These are phyloP conservation scores for Pteromalus puparum DNA, from an alignment of 1,140 invertebrate species.

Conservation along the genomic window DNA sequence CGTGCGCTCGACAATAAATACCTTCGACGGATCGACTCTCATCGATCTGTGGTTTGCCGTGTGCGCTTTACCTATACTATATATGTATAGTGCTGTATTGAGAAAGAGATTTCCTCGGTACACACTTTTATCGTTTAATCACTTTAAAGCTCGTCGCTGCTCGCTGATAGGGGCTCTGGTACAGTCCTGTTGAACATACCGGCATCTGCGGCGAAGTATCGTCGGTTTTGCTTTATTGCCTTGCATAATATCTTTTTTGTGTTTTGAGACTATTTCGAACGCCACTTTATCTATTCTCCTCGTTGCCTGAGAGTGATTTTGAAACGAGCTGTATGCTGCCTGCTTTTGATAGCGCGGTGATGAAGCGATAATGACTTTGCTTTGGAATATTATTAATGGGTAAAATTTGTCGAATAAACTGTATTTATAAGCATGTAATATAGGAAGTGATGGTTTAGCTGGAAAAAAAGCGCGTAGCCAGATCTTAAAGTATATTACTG, in stretches of 20 bases:
- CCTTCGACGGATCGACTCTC: constrained; percentile 45
- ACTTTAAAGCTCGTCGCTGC: background rate
- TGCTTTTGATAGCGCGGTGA: background rate
- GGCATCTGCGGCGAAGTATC: background rate
- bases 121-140: constrained; percentile 26
- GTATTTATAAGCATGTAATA: background rate
- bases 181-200: background rate
- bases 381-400: background rate
- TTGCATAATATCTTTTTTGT: background rate
- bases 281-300: background rate
- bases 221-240: background rate
- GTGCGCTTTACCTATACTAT: background rate
- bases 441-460: background rate
- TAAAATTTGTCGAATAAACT: background rate
- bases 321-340: background rate
- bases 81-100: no score
- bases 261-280: no score
- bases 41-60: constrained; percentile 42
- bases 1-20: constrained; percentile 49
- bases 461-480: no score
- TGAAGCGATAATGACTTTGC: background rate
- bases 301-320: background rate
- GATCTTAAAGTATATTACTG: no score
- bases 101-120: background rate
- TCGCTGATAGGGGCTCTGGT: background rate